Conservation (phyloP, 2,113 vertebrate species). For the Chlorodrepanis virens region DNA sequence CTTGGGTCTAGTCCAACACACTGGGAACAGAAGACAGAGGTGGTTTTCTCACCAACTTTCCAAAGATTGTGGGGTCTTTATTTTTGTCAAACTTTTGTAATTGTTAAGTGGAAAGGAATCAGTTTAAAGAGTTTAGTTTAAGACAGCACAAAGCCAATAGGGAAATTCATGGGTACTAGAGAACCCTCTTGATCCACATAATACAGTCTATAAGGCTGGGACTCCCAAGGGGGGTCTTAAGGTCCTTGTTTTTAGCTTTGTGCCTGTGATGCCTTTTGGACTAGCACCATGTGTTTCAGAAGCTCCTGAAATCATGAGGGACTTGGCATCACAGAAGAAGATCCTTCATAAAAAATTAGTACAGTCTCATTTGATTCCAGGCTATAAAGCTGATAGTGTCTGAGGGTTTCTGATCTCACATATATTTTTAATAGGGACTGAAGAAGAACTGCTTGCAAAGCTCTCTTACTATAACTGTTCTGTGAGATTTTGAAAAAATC, state of each 20-base stretch:
- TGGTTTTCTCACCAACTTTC: neutral
- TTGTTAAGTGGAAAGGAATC: neutral
- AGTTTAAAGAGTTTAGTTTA: neutral
- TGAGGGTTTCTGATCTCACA: neutral
- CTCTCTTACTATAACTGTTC: neutral
- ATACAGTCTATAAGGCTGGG: neutral
- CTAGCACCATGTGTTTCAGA: neutral
- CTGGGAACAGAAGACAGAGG: neutral
- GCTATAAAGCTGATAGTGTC: neutral
- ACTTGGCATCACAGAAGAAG: neutral
- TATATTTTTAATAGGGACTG: neutral
- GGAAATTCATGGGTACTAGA: neutral
- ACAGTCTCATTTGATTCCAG: neutral
- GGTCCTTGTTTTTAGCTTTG: conserved; percentile 14
- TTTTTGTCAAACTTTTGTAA: neutral
- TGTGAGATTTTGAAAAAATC: neutral
- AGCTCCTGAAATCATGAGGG: neutral
- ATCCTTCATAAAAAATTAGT: conserved; percentile 2
- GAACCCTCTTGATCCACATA: neutral
- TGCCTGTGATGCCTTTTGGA: neutral
- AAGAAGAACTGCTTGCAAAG: neutral
- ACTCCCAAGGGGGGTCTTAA: neutral
- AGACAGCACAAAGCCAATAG: neutral
- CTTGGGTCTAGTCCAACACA: neutral
- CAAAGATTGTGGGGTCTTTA: neutral